Base-by-base conservation (phyloP, 2,113 vertebrate genomes). In the Riparia riparia region DNA sequence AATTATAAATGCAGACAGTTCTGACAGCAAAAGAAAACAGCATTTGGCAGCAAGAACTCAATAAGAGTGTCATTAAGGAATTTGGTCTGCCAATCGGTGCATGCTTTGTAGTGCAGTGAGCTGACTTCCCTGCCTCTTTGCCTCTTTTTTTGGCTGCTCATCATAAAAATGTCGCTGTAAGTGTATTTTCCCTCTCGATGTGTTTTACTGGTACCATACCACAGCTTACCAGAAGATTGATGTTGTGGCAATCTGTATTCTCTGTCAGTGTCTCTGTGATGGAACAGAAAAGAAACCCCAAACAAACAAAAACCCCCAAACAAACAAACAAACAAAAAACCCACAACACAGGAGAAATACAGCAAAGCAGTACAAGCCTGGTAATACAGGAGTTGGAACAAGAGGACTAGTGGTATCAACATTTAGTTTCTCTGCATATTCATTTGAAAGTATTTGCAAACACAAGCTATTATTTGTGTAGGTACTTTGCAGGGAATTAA, bases 1-100 rank as follows among this genome's bases (percentile, higher is more conserved):
- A 71, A 71, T 97, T 97, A 96, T 92, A 80, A 94, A 95, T 92
- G 93, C 51, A 64, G 89, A 92, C 89, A 87, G 41, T 89, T 96
- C 84, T 88, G 94, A 95, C 81, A 94, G 63, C 57, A 74, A 89
- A 95, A 93, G 63, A 86, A 93, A 97, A 91, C 82, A 93, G 16
- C 49, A 47, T 78, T 97, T 97, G 93, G 76, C 94, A 95, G 79
- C 31, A 91, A 86, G 26, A 91, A 61, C 85, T 95, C 95, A 93
- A 44, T 87, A 88, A 78, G 41, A 45, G 61, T 86, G 58, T 76
- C 74, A 57, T 87, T 92, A 90, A 72, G 42, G 88, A 90, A 77
- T 90, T 72, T 20, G 26, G 66, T 83, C 63, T 88, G 66, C 88
- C 79, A 77, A 42, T 12, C 39, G 86, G 66, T 58, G 72, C 64